Evolutionary conservation across 1,140 invertebrate genomes (phyloP).

Genomic region (Helicoverpa zea): DNA sequence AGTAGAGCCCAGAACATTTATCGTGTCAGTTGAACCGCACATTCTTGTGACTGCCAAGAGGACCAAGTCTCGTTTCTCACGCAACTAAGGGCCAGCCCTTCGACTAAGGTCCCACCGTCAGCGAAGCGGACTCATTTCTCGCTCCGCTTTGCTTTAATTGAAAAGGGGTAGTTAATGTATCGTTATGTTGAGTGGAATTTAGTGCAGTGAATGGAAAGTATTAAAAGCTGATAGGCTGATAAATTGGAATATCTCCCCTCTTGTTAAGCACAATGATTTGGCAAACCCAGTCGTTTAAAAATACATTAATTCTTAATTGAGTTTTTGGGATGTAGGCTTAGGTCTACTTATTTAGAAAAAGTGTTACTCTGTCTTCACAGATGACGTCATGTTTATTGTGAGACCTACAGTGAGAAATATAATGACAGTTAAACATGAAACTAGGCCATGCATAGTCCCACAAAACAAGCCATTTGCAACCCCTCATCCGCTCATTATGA

Average conservation of each 20-base stretch:
- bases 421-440: background rate
- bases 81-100: slow-evolving; percentile 31
- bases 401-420: background rate
- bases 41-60: slow-evolving; percentile 17
- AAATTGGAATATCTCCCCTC: background rate
- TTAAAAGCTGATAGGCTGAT: background rate
- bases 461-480: background rate
- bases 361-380: too few relatives aligned
- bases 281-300: background rate
- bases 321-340: too few relatives aligned
- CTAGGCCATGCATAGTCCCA: background rate
- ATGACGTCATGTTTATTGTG: too few relatives aligned
- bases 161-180: slow-evolving; percentile 34
- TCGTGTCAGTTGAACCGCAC: slow-evolving; percentile 25
- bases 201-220: slow-evolving; percentile 10
- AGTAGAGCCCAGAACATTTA: slow-evolving; percentile 20
- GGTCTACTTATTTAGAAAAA: too few relatives aligned
- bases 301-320: background rate
- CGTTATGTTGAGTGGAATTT: slow-evolving; percentile 6
- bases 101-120: background rate
- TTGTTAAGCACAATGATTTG: background rate
- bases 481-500: background rate
- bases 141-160: slow-evolving; percentile 41
- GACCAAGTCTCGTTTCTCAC: slow-evolving; percentile 33
- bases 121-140: slow-evolving; percentile 21